phyloP scores from a whole-genome alignment of 1,140 invertebrate species.

The Laodelphax striatellus region DNA sequence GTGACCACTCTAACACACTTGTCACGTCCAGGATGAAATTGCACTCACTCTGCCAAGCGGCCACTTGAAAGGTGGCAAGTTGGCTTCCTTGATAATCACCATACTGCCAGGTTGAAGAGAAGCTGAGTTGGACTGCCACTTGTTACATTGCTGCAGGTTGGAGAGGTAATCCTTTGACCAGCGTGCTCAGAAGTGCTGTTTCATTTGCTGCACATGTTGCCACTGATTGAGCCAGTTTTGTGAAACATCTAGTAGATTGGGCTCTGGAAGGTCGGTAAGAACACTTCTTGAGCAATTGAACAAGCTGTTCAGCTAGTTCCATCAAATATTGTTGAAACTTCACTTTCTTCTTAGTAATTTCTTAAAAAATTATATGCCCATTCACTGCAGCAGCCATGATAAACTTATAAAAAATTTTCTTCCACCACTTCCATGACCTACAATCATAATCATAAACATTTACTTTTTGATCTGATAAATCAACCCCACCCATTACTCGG shows the following conservation, averaged over 20 bases:
- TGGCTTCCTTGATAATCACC: background rate
- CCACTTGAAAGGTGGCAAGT: background rate
- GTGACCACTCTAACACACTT: background rate
- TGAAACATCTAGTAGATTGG: background rate
- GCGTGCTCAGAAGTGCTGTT: background rate
- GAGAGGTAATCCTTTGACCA: background rate
- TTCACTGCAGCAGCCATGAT: no score
- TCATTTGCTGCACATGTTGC: background rate
- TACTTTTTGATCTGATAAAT: background rate
- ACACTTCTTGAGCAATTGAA: no score
- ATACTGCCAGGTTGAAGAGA: background rate
- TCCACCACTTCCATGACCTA: background rate
- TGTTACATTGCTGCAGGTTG: background rate
- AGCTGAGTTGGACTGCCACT: background rate
- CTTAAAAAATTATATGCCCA: no score
- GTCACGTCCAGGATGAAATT: background rate
- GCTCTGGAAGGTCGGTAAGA: background rate
- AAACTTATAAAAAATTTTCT: background rate
- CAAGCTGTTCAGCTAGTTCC: no score
- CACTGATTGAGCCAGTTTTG: background rate
- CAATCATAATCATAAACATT: background rate
- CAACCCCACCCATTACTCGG: background rate
- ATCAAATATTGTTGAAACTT: no score
- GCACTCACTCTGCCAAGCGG: background rate
- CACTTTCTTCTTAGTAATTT: no score